Percentiles rank a stretch among this genome's conserved stretches.
Evolutionary conservation across 2,113 vertebrate genomes (phyloP).

Genomic region (Sphyrna mokarran): DNA sequence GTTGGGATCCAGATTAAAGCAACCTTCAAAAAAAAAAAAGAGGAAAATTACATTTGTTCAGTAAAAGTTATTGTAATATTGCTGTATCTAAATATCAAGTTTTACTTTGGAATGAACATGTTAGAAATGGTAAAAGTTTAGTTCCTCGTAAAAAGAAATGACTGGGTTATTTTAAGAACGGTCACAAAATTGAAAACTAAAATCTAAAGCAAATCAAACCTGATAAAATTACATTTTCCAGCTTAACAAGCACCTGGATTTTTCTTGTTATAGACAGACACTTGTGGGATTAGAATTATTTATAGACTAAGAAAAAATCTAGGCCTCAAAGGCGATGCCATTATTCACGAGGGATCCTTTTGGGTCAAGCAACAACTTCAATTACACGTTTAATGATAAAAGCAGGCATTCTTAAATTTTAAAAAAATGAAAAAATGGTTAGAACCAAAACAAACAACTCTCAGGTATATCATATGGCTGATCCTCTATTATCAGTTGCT

Average conservation of each 20-base stretch:
- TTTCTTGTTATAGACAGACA: not conserved
- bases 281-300: not conserved
- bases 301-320: not conserved
- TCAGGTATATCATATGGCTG: not conserved
- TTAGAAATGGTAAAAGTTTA: not conserved
- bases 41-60: not conserved
- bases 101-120: not conserved
- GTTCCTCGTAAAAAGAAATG: not conserved
- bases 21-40: slow-evolving; percentile 59
- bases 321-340: not conserved
- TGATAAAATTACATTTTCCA: not conserved
- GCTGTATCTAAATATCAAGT: no score
- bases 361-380: not conserved
- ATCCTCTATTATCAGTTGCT: not conserved
- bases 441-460: not conserved
- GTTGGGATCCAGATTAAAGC: slow-evolving; percentile 98
- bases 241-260: not conserved
- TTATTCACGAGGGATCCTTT: not conserved
- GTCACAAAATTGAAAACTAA: slow-evolving; percentile 34
- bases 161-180: not conserved
- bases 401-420: not conserved
- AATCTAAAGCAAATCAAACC: not conserved
- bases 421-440: not conserved
- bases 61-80: not conserved
- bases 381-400: not conserved